Conservation (phyloP, 2,888 invertebrate genomes). For the Caenorhabditis doughertyi region DNA sequence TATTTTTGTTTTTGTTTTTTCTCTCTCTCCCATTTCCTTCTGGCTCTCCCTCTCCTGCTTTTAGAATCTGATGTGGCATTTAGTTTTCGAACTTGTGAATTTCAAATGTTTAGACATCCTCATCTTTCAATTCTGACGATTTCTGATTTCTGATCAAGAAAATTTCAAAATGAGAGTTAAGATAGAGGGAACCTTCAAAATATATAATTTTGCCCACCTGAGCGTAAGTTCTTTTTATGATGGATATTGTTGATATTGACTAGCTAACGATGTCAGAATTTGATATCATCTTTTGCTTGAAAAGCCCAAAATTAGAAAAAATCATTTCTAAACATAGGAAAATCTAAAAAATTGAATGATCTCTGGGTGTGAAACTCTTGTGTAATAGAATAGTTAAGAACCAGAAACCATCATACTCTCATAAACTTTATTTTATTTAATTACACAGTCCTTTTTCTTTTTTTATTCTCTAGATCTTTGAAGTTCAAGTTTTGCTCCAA, state of each 20-base stretch:
- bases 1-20: slow-evolving; percentile 36
- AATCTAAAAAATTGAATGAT: not conserved
- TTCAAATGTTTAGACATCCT: slow-evolving; percentile 17
- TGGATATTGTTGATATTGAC: too few species aligned
- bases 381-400: not conserved
- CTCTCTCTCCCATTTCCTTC: not conserved
- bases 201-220: slow-evolving; percentile 2
- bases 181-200: not conserved
- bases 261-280: too few species aligned
- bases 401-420: slow-evolving; percentile 7
- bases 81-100: slow-evolving; percentile 26
- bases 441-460: not conserved
- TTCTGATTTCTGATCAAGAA: not conserved
- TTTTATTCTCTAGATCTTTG: slow-evolving; percentile 1
- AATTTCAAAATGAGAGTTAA: not conserved
- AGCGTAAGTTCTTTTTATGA: not conserved
- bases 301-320: too few species aligned
- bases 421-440: slow-evolving; percentile 6
- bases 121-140: not conserved
- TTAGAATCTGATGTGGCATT: slow-evolving; percentile 2
- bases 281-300: too few species aligned
- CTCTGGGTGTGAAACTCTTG: not conserved
- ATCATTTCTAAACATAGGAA: too few species aligned
- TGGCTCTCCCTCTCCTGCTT: not conserved
- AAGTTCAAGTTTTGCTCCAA: slow-evolving; percentile 14